Conservation (phyloP, 2,888 invertebrate species). For the Pachydiplax longipennis region DNA sequence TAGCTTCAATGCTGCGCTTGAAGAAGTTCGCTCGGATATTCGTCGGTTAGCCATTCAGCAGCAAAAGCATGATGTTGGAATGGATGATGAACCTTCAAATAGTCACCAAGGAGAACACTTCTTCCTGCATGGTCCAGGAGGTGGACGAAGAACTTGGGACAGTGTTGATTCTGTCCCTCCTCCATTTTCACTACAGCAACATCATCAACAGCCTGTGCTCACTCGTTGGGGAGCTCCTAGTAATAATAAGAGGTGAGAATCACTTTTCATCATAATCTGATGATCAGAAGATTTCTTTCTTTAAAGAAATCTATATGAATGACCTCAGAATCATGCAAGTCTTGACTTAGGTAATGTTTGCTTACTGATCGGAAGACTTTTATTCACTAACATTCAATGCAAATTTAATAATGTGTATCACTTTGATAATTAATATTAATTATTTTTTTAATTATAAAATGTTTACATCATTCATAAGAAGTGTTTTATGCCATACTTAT, state of each 20-base stretch:
- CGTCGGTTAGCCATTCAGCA: conserved; percentile 86
- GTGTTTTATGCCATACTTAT: too few species aligned
- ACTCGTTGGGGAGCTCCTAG: conserved; percentile 59
- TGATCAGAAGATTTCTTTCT: too few species aligned
- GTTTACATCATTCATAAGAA: too few species aligned
- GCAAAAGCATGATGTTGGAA: conserved; percentile 70
- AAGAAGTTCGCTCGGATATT: conserved; percentile 93
- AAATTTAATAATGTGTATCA: too few species aligned
- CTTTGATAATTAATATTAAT: too few species aligned
- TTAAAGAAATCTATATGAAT: too few species aligned
- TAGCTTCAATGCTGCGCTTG: conserved; percentile 92
- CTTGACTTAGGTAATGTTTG: too few species aligned
- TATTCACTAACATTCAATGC: too few species aligned
- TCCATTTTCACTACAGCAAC: conserved; percentile 50
- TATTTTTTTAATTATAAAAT: too few species aligned
- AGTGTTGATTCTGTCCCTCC: conserved; percentile 5
- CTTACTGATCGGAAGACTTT: too few species aligned
- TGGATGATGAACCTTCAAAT: conserved; percentile 49
- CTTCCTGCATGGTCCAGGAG: conserved; percentile 52
- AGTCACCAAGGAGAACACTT: conserved; percentile 49
- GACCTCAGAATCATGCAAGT: too few species aligned
- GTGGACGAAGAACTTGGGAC: conserved; percentile 21
- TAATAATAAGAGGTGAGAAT: neutral
- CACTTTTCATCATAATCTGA: too few species aligned
- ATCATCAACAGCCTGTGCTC: conserved; percentile 59